Conservation (phyloP, 2,888 invertebrate genomes). For the Caenorhabditis afra region DNA sequence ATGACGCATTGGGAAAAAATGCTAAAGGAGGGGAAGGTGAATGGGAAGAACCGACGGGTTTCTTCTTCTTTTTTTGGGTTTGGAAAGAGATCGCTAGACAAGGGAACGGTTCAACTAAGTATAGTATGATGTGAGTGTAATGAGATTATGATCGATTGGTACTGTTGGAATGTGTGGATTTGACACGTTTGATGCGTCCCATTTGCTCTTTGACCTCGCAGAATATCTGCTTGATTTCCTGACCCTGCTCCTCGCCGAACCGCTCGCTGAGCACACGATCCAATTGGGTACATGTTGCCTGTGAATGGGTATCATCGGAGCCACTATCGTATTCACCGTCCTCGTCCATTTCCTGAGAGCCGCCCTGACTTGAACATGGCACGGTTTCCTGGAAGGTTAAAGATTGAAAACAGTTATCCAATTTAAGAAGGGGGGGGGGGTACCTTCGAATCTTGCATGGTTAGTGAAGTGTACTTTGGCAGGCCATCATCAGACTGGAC, state of each 20-base stretch:
- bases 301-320: constrained; percentile 5
- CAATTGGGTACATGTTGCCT: constrained; percentile 13
- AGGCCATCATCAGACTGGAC: constrained; percentile 39
- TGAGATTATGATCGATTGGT: constrained; percentile 34
- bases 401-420: no score
- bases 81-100: neutral
- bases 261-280: constrained; percentile 24
- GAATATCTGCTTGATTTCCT: constrained; percentile 51
- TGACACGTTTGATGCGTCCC: constrained; percentile 14
- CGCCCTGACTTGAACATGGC: constrained; percentile 30
- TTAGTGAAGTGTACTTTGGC: constrained; percentile 39
- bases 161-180: constrained; percentile 20
- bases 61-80: constrained; percentile 5
- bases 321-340: constrained; percentile 47
- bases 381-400: constrained; percentile 28
- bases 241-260: constrained; percentile 38
- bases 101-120: constrained; percentile 5
- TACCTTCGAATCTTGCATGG: constrained; percentile 59
- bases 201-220: constrained; percentile 41
- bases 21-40: neutral
- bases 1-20: constrained; percentile 33
- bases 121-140: no score
- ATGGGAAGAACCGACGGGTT: neutral
- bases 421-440: no score
- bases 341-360: constrained; percentile 43